Evolutionary conservation across 2,888 invertebrate genomes (phyloP).

Genomic region (Zhuqinia jingwanae): DNA sequence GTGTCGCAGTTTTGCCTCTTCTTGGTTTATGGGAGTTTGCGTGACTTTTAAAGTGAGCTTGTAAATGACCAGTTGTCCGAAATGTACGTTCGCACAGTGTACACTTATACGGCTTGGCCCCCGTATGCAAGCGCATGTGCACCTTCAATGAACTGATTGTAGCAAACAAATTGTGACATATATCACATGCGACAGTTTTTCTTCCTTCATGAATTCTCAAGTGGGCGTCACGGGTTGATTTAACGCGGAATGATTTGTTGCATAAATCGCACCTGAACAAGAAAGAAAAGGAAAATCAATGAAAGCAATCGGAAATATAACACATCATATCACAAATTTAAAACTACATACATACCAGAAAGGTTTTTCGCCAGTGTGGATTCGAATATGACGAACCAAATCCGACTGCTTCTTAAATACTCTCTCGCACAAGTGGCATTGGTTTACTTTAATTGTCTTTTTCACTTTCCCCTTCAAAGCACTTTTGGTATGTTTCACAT

Average conservation of each 20-base stretch:
- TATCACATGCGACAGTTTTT: constrained; percentile 84
- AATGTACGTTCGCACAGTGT: constrained; percentile 89
- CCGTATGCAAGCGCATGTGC: constrained; percentile 90
- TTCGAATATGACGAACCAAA: constrained; percentile 82
- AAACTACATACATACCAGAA: constrained; percentile 74
- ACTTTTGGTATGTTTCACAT: not conserved
- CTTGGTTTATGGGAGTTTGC: not conserved
- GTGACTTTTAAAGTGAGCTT: constrained; percentile 84
- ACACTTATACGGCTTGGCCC: constrained; percentile 92
- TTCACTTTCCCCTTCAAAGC: not conserved
- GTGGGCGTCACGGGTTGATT: constrained; percentile 86
- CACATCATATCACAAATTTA: too few species aligned
- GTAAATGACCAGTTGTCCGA: constrained; percentile 86
- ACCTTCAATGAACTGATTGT: constrained; percentile 88
- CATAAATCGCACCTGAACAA: constrained; percentile 76
- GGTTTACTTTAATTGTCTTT: constrained; percentile 60
- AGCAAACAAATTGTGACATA: constrained; percentile 85
- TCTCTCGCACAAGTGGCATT: constrained; percentile 81
- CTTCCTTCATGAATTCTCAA: constrained; percentile 84
- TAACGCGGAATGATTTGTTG: constrained; percentile 83
- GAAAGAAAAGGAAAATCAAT: not conserved
- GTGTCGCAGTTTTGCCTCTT: not conserved
- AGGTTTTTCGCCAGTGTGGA: constrained; percentile 81
- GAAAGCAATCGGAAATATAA: too few species aligned
- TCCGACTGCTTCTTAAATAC: constrained; percentile 82